phyloP scores from a whole-genome alignment of 2,113 vertebrate genomes.

The Megaceryle torquata region DNA sequence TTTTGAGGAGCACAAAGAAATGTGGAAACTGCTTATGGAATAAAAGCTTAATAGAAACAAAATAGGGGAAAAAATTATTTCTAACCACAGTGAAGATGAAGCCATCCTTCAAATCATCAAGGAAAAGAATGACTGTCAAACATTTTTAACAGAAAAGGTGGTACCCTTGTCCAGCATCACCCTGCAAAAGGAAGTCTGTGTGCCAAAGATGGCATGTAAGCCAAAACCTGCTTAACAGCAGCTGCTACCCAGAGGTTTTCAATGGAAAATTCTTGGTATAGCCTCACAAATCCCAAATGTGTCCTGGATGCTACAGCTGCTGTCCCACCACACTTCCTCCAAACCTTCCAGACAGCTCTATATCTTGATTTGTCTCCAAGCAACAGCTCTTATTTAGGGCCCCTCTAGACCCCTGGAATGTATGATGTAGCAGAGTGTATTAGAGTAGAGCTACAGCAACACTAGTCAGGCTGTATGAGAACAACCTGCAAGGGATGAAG shows the following conservation, averaged over 20 bases:
- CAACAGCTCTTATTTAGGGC: background rate
- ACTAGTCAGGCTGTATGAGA: background rate
- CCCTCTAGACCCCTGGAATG: background rate
- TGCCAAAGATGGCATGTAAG: background rate
- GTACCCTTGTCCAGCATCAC: background rate
- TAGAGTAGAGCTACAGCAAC: background rate
- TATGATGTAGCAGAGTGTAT: too few relatives aligned
- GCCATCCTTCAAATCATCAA: background rate
- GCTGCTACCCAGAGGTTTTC: background rate
- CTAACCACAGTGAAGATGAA: background rate
- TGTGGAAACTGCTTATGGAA: background rate
- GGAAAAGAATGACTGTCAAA: background rate
- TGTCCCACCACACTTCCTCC: background rate
- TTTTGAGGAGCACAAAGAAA: background rate
- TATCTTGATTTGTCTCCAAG: background rate
- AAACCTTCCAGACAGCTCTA: background rate
- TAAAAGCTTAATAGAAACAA: background rate
- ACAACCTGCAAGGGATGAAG: background rate
- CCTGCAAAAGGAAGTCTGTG: background rate
- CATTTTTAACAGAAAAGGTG: background rate
- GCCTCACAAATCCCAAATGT: background rate
- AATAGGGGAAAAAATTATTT: background rate
- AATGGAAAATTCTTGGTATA: background rate
- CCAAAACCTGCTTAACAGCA: background rate
- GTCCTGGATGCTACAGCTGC: background rate